Conservation (phyloP, 2,888 invertebrate species). For the Osmoderma eremita region DNA sequence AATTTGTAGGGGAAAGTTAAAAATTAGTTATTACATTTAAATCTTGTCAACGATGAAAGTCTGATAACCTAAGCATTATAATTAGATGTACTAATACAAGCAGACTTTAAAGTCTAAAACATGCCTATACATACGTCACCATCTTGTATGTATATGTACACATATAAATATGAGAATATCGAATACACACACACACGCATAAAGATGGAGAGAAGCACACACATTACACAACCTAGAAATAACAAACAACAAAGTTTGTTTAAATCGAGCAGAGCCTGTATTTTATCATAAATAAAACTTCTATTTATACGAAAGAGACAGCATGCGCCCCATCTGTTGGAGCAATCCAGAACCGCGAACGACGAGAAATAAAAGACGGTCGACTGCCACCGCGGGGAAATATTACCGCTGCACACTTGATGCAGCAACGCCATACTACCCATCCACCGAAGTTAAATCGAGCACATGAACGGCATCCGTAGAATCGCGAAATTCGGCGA, state of each 20-base stretch:
- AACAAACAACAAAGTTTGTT: slow-evolving; percentile 41
- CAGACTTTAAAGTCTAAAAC: background rate
- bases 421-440: no score
- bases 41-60: no score
- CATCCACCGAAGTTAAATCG: slow-evolving; percentile 18
- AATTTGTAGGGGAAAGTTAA: no score
- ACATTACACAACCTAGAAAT: slow-evolving; percentile 39
- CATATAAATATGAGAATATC: slow-evolving; percentile 25
- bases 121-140: background rate
- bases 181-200: slow-evolving; percentile 13
- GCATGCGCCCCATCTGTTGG: slow-evolving; percentile 53
- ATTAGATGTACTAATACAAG: no score
- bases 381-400: slow-evolving; percentile 30
- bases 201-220: slow-evolving; percentile 13
- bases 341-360: slow-evolving; percentile 44
- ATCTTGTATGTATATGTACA: slow-evolving; percentile 1
- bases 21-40: no score
- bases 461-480: slow-evolving; percentile 27
- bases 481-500: slow-evolving; percentile 25
- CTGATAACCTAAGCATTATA: no score
- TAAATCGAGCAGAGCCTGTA: slow-evolving; percentile 37
- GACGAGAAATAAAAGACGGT: slow-evolving; percentile 42
- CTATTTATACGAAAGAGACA: slow-evolving; percentile 45
- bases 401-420: slow-evolving; percentile 37
- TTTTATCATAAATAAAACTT: slow-evolving; percentile 40